These are phyloP conservation scores for Sogatella furcifera DNA, from an alignment of 1,140 invertebrate genomes.

Conservation along the genomic window DNA sequence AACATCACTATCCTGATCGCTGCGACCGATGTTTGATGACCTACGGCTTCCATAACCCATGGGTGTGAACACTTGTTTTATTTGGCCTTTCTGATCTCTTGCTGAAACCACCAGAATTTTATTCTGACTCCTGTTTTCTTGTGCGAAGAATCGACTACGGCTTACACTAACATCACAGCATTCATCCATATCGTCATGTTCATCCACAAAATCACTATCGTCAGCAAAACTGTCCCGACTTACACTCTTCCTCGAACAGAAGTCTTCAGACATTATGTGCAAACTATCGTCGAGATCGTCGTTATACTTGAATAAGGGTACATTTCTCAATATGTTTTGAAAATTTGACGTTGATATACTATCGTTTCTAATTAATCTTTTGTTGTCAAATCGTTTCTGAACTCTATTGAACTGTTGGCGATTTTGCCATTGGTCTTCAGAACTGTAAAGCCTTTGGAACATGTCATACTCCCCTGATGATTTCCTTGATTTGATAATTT, in stretches of 20 bases:
- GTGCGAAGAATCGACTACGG: neutral
- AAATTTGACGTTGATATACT: neutral
- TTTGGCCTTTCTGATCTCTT: conserved; percentile 37
- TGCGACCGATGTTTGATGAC: neutral
- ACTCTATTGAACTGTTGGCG: neutral
- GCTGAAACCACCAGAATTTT: conserved; percentile 43
- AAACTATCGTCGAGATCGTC: neutral
- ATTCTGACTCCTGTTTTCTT: conserved; percentile 24
- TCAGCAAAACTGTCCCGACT: neutral
- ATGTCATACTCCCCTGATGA: neutral
- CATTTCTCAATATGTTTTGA: neutral
- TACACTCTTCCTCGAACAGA: neutral
- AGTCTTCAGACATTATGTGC: neutral
- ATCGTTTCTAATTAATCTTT: neutral
- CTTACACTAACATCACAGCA: neutral
- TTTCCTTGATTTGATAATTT: neutral
- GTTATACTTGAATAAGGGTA: neutral
- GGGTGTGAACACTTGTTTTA: neutral
- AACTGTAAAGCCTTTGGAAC: neutral
- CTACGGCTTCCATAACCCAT: neutral
- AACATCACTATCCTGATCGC: conserved; percentile 38
- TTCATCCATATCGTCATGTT: neutral
- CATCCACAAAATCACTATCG: neutral
- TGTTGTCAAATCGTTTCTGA: neutral
- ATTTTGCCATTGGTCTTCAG: neutral